Base-by-base conservation (phyloP, 2,888 invertebrate species). In the Heliconius erato region DNA sequence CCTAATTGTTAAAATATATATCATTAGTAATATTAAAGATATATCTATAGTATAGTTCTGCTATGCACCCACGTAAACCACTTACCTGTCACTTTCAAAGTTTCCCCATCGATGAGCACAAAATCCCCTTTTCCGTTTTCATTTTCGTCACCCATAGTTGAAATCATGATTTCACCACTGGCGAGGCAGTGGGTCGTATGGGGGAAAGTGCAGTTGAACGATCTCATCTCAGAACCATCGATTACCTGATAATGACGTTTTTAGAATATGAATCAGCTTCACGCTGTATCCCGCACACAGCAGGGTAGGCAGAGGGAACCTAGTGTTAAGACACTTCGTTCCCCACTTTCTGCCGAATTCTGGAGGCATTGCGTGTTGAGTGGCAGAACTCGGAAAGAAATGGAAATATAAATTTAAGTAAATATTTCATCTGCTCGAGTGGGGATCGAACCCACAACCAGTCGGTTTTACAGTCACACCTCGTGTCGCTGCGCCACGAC, bases 181-280 rank as follows among this genome's bases (percentile, higher is more conserved):
- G 99, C 98, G 85, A 99, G 96, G 92, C 99, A 99, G 93, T 99
- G 99, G 5, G 98, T 96, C 1, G 99, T 99, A 90, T 99, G 99
- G 0, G 99, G 99, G 79, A 98, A 98, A n/a, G 97, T 97, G 84
- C 98, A 97, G 91, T 98, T 97, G 82, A 97, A 95, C 84, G 97
- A 96, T 90, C 97, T 97, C 91, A 99, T 96, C 89, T 98, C 97
- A 28, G 97, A 96, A 0, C 98, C 97, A 91, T 99, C 98, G 86
- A 99, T 97, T 69, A 98, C 97, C 98, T 98, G 91, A 89, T 92
- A 92, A 94, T 90, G 91, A 92, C 91, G 93, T 93, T 91, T 93
- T 90, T 88, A 90, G 87, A 87, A 89, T 88, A 88, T 92, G 89
- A n/a, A n/a, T n/a, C n/a, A n/a, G n/a, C n/a, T n/a, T n/a, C n/a